Evolutionary conservation across 2,888 invertebrate species (phyloP).

Genomic region (Yponomeuta sedellus): DNA sequence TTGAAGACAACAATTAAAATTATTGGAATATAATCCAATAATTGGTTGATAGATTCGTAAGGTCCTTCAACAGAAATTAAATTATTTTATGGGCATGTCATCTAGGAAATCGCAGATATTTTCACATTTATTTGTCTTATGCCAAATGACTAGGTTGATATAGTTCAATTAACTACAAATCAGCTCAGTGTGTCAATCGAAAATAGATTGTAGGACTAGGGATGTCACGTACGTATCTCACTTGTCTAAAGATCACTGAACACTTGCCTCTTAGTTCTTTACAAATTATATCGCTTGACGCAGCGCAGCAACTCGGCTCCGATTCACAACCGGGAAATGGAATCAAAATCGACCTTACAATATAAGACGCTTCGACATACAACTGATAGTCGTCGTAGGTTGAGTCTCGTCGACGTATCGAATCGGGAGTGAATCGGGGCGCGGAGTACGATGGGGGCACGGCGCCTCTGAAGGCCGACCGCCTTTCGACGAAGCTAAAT

Average conservation of each 20-base stretch:
- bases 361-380: no score
- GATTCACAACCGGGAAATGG: not conserved
- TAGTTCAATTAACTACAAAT: not conserved
- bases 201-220: not conserved
- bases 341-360: not conserved
- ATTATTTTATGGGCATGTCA: no score
- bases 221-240: not conserved
- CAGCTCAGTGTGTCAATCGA: not conserved
- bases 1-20: no score
- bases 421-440: conserved; percentile 24
- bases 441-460: conserved; percentile 21
- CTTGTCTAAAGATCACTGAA: not conserved
- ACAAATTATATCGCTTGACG: not conserved
- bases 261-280: not conserved
- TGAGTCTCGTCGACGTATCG: not conserved
- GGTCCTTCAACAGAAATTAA: no score
- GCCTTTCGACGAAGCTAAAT: conserved; percentile 58
- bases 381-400: not conserved
- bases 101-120: no score
- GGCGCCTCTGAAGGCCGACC: conserved; percentile 59
- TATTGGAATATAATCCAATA: no score
- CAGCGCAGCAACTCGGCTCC: not conserved
- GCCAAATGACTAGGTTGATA: not conserved
- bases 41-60: no score
- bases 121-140: no score